Evolutionary conservation across 2,888 invertebrate genomes (phyloP), one percentile per base, ranked within the genome.

Genomic region (Cephus pulcher): DNA sequence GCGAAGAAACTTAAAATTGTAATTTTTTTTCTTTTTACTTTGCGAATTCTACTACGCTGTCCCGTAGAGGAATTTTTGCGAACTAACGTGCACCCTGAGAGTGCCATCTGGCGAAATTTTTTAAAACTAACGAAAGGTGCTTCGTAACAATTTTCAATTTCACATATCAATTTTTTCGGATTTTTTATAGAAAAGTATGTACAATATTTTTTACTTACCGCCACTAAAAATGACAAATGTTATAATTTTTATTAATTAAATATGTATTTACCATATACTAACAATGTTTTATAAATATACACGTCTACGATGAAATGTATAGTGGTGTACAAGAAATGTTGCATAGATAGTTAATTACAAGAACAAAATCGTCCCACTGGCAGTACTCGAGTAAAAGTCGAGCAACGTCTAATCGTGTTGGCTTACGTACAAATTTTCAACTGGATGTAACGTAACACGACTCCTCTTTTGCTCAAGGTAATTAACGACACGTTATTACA

Each of bases 401-500:
- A 56, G 23, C 56, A 23, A 23, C 1, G 23, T 9, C 23, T 6
- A 40, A 40, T 40, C 40, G 4, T 6, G 0, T 6, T 40, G 15
- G 40, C 23, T 56, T 56, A 56, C 23, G 6, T 56, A 56, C 9
- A 56, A 56, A 56, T 23, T 56, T 56, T 56, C 6, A 56, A 56
- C 56, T 2, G 15, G 23, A 9, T 23, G 4, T 56, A 56, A 23
- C 23, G 56, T 56, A 56, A 56, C 56, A 56, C 56, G 56, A 56
- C 23, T 56, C 56, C 56, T 56, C 56, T 56, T 23, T 56, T 23
- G 84, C 82, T 85, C 84, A 81, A 86, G 81, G 85, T 86, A 85
- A 85, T 86, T 85, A 85, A 85, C 84, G 85, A 81, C 78, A 82
- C 80, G 82, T 83, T 82, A 86, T 85, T 84, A 86, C 79, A 79